Base-by-base conservation (phyloP, 2,888 invertebrate species). In the Disparrhopalites patrizii region DNA sequence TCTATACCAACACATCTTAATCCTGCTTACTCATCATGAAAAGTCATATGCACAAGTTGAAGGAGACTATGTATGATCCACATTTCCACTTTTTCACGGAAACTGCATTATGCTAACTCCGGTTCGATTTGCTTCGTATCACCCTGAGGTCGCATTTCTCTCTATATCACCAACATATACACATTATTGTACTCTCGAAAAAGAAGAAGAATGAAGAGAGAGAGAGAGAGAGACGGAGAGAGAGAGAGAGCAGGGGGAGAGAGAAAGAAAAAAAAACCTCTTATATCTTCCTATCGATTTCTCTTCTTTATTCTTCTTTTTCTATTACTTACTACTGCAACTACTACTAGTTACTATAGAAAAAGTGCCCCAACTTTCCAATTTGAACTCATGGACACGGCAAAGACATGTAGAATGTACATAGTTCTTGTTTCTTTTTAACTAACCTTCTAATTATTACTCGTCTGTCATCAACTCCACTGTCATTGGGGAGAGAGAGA, bases 11-110 rank as follows among this genome's bases (percentile, higher is more conserved):
- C 18, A 30, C 27, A 18, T 27, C 20, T 33, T 28, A 33, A 31
- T 27, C 30, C 30, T 58, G 27, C 58, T 30, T 58, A 25, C 23
- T 62, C 47, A 50, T 47, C 23, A 33, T 33, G 30, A 61, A 25
- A 30, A n/a, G 2, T 47, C 47, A 47, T 54, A 62, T 38, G 60
- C 38, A 58, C 43, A 58, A 58, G 18, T n/a, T n/a, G 27, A 50
- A 27, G 62, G 58, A 20, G 52, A 64, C 55, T 67, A 61, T 55
- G 55, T 67, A 70, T 75, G 75, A 70, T 73, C 75, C 69, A 75
- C 72, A 75, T 75, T 75, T 75, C 75, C 73, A 73, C 75, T 75
- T 75, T 73, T 75, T 70, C 73, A 72, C 75, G 75, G 75, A 75
- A 75, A 73, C 72, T 71, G 70, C 70, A 68, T 68, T 57, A 55